Evolutionary conservation across 2,113 vertebrate species (phyloP).

Genomic region (Anhinga rufa): DNA sequence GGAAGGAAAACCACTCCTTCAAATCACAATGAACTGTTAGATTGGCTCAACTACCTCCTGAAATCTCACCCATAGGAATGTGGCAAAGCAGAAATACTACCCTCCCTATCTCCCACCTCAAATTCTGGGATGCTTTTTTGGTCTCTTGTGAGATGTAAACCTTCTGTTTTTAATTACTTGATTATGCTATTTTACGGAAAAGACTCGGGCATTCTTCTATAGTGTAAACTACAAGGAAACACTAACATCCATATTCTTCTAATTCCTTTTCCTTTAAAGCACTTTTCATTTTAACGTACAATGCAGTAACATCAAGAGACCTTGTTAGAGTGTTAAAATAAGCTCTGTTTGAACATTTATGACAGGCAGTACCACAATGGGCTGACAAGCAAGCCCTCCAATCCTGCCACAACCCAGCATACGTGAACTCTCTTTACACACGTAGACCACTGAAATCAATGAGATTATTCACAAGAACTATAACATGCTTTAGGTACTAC

Average conservation of each 20-base stretch:
- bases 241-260: not conserved
- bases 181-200: not conserved
- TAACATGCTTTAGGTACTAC: rapidly evolving
- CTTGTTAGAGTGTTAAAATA: rapidly evolving
- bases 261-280: not conserved
- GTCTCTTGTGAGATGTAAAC: not conserved
- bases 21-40: not conserved
- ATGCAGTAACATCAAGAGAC: rapidly evolving
- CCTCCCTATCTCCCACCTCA: not conserved
- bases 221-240: not conserved
- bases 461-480: not conserved
- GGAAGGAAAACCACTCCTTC: not conserved
- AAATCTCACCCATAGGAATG: not conserved
- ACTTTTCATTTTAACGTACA: not conserved
- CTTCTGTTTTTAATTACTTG: not conserved
- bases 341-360: not conserved
- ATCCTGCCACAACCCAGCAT: rapidly evolving
- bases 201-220: not conserved
- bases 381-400: not conserved
- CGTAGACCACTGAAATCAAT: not conserved
- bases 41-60: not conserved
- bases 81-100: not conserved
- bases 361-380: rapidly evolving
- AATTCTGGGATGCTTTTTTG: not conserved
- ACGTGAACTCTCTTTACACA: not conserved